Base-by-base conservation (phyloP, 2,113 vertebrate species). In the Pedionomus torquatus region DNA sequence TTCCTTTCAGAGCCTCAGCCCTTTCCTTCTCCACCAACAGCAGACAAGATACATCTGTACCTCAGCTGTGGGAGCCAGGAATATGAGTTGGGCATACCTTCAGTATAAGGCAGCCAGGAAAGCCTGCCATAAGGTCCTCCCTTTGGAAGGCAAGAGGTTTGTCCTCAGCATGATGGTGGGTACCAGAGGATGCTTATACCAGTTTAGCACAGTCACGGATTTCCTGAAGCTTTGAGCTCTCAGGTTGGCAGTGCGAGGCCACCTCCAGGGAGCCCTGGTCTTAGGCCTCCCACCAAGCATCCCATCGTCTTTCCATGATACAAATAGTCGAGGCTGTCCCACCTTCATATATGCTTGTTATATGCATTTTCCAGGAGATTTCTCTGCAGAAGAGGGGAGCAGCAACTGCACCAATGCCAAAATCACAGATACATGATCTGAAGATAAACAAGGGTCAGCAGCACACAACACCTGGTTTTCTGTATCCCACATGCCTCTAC, bases 21-120 rank as follows among this genome's bases (percentile, higher is more conserved):
- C 31, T 81, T 11, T 33, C 26, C 21, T 60, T 49, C 54, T 75
- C 6, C 17, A 8, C 7, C 46, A 46, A 46, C 46, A 46, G 18
- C 5, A 2, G 31, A 37, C 37, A 60, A 20, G 24, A 5, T 51
- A 0, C 30, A 44, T 11, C 7, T 54, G 2, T 20, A 75, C 4
- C 37, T 84, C 57, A 71, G 7, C 35, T 33, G 28, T 18, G 33
- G 39, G 17, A 48, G 63, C 39, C 37, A 49, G 43, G 23, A 88
- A 17, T 18, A 69, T 0, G 1, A 17, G 20, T 25, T 68, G 51
- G 17, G 44, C 9, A 71, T 35, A 54, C 2, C 12, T 61, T 70
- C 11, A 26, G 4, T 33, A 26, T 1, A 33, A 30, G 28, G 33
- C 35, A 84, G 21, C 5, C 70, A 76, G 31, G 20, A 76, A 4